Evolutionary conservation across 2,888 invertebrate genomes (phyloP).

Genomic region (Amblyjoppa fuscipennis): DNA sequence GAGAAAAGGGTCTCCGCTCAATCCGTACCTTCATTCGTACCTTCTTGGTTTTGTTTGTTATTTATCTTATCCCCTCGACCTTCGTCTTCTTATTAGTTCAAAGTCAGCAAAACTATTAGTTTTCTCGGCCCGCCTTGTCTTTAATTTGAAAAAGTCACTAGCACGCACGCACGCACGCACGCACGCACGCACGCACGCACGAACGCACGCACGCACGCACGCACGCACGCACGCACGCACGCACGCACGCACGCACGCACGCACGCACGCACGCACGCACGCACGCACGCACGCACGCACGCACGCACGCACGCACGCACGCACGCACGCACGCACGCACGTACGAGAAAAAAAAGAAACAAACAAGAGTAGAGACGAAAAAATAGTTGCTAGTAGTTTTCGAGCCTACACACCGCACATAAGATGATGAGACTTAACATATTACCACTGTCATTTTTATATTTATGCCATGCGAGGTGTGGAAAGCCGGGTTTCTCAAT

Average conservation of each 20-base stretch:
- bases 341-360: too few relatives aligned
- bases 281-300: too few relatives aligned
- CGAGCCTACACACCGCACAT: not conserved
- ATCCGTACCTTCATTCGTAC: constrained; percentile 45
- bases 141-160: not conserved
- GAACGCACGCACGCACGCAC: too few relatives aligned
- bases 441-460: not conserved
- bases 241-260: too few relatives aligned
- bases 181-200: too few relatives aligned
- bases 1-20: constrained; percentile 79
- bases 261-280: too few relatives aligned
- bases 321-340: too few relatives aligned
- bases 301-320: too few relatives aligned
- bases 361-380: too few relatives aligned
- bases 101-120: constrained; percentile 39
- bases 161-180: too few relatives aligned
- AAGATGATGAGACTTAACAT: not conserved
- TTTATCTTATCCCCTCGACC: constrained; percentile 22
- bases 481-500: not conserved
- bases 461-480: not conserved
- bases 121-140: constrained; percentile 33
- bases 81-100: constrained; percentile 53
- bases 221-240: too few relatives aligned
- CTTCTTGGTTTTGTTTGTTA: constrained; percentile 26
- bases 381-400: not conserved